Evolutionary conservation across 2,888 invertebrate species (phyloP), one percentile per base, ranked within the genome.

Genomic region (Rhagophthalmus giganteus): DNA sequence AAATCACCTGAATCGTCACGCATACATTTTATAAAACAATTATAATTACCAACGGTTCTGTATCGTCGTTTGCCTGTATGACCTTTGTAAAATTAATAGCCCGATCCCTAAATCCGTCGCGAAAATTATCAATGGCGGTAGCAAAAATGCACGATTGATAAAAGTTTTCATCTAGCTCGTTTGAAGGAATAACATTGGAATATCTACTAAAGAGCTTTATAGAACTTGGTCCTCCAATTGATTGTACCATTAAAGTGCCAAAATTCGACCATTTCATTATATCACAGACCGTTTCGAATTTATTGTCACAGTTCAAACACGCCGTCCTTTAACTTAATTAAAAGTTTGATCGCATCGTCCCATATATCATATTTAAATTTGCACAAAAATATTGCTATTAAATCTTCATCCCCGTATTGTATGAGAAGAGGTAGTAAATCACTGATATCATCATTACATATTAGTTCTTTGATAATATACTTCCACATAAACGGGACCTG

Each of bases 401-500:
- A 65, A 32, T 69, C 72, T 59, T 78, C 78, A 57, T 85, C 84
- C 33, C 80, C 74, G 68, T 81, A 83, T 68, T 85, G 85, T 33
- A 86, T 69, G 30, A 85, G 73, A 61, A 82, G 72, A 55, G 80
- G 76, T 49, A 85, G 60, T 16, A 81, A 71, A 58, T 77, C 78
- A 55, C 78, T 64, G n/a, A 81, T 64, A 53, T 79, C 76, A 58
- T 79, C 77, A 26, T 77, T 76, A 42, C 76, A 67, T 60, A 77
- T 71, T 47, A 80, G 64, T 30, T 62, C 41, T 45, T 77, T 74
- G 12, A 85, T 69, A 57, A 81, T 80, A 58, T 81, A 79, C 42
- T 78, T 76, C 82, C 84, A 85, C 64, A 85, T 74, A 60, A 79
- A 82, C 32, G 86, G 85, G 77, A 85, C 80, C 58, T 74, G 72